These are phyloP conservation scores for Lepisosteus osseus DNA, from an alignment of 2,113 vertebrate genomes.

Conservation along the genomic window DNA sequence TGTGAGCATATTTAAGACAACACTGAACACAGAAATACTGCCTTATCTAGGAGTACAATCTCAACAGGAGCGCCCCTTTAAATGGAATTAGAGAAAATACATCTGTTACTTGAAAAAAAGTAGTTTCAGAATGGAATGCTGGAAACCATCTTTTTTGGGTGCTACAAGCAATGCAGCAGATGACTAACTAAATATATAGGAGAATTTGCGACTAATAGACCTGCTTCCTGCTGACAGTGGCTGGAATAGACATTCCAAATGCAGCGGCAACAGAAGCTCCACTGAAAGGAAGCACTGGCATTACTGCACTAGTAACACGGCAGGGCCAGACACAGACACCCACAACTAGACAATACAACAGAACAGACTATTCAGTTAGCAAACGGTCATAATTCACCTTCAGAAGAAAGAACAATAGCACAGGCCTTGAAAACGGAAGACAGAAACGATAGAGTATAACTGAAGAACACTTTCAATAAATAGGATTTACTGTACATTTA, in stretches of 20 bases:
- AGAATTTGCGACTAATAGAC: not conserved
- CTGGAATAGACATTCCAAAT: slow-evolving; percentile 4
- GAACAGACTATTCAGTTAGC: not conserved
- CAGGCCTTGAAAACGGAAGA: not conserved
- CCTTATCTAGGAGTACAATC: too few species aligned
- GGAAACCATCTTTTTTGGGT: too few species aligned
- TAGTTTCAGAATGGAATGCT: too few species aligned
- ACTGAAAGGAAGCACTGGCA: not conserved
- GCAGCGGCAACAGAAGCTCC: not conserved
- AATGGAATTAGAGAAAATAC: too few species aligned
- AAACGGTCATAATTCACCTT: not conserved
- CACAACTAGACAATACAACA: not conserved
- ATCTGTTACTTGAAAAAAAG: too few species aligned
- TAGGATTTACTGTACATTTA: too few species aligned
- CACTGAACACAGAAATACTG: too few species aligned
- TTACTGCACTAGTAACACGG: not conserved
- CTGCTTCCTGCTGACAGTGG: not conserved
- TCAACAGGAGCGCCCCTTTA: too few species aligned
- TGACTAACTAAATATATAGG: not conserved
- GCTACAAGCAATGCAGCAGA: not conserved
- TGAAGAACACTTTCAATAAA: not conserved
- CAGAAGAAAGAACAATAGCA: not conserved
- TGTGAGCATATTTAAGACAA: too few species aligned
- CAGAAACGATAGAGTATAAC: not conserved
- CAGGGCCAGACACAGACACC: not conserved